Percentiles rank a stretch among this genome's conserved stretches.
Evolutionary conservation across 1,140 invertebrate species (phyloP).

Genomic region (Andrena cerasifolii): DNA sequence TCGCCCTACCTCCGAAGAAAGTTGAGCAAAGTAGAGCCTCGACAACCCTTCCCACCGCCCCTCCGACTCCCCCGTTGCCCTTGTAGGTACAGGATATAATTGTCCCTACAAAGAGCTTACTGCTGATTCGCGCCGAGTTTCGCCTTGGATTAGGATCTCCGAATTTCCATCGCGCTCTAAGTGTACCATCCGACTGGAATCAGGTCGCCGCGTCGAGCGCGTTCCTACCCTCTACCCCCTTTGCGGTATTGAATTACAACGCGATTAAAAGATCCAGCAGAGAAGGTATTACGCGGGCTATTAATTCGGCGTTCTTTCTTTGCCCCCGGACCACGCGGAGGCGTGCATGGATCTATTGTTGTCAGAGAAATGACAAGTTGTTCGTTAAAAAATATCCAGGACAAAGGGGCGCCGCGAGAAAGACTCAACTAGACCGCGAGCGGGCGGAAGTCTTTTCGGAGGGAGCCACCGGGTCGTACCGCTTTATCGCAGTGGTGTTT

Average conservation of each 20-base stretch:
- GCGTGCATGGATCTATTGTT: not conserved
- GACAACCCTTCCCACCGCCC: conserved; percentile 13
- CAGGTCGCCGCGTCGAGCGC: not conserved
- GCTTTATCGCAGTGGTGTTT: conserved; percentile 68
- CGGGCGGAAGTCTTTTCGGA: not conserved
- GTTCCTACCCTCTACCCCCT: too few species aligned
- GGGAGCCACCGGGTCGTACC: conserved; percentile 12
- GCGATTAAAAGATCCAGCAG: conserved; percentile 11
- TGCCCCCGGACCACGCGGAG: too few species aligned
- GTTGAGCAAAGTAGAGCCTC: conserved; percentile 44
- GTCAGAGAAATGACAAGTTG: not conserved
- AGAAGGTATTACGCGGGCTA: too few species aligned
- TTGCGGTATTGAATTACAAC: not conserved
- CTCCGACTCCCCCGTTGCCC: conserved; percentile 12
- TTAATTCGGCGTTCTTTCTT: too few species aligned
- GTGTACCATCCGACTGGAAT: conserved; percentile 14
- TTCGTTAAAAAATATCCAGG: conserved; percentile 44
- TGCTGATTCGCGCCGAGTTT: conserved; percentile 28
- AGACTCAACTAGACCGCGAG: not conserved
- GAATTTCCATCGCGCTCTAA: conserved; percentile 46
- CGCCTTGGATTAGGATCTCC: conserved; percentile 34
- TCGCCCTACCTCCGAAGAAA: conserved; percentile 40
- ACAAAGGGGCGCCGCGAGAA: not conserved
- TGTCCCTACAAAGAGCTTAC: conserved; percentile 55
- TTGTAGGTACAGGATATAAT: conserved; percentile 50